phyloP scores from a whole-genome alignment of 2,888 invertebrate genomes.

The Acleris sparsana region DNA sequence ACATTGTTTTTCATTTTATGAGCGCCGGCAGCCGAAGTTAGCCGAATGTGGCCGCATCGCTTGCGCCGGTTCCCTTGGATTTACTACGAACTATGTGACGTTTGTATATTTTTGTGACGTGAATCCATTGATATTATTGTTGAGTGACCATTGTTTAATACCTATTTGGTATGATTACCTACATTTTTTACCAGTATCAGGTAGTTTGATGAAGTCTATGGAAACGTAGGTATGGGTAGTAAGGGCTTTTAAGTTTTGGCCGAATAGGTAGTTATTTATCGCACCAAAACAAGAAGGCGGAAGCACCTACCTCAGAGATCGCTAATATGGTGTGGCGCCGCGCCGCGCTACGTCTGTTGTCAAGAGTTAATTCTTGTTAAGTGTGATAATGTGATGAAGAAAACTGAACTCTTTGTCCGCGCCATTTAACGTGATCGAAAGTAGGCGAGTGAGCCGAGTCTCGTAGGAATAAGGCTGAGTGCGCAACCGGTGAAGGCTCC shows the following conservation, averaged over 20 bases:
- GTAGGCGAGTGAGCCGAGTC: constrained; percentile 66
- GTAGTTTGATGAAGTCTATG: not conserved
- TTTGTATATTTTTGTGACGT: constrained; percentile 64
- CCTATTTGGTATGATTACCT: constrained; percentile 10
- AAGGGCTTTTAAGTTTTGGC: constrained; percentile 15
- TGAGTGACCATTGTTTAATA: constrained; percentile 48
- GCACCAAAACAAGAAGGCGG: constrained; percentile 18
- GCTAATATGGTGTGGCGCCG: constrained; percentile 22
- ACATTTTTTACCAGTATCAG: not conserved
- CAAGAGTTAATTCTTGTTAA: constrained; percentile 28
- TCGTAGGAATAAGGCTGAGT: constrained; percentile 55
- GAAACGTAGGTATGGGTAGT: not conserved
- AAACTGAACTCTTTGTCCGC: constrained; percentile 65
- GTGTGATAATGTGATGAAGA: constrained; percentile 43
- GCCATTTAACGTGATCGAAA: constrained; percentile 70
- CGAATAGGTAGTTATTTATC: constrained; percentile 12
- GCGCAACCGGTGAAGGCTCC: constrained; percentile 48
- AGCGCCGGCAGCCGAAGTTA: constrained; percentile 50
- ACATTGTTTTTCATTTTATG: constrained; percentile 50
- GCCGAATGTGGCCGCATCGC: constrained; percentile 63
- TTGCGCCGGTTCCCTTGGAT: constrained; percentile 58
- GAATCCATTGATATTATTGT: constrained; percentile 69
- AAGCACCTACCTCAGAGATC: constrained; percentile 13
- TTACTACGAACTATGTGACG: constrained; percentile 55
- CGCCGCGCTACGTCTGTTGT: constrained; percentile 1